Percentiles rank a stretch among this genome's conserved stretches.
phyloP scores from a whole-genome alignment of 2,113 vertebrate genomes.

The Talpa occidentalis region DNA sequence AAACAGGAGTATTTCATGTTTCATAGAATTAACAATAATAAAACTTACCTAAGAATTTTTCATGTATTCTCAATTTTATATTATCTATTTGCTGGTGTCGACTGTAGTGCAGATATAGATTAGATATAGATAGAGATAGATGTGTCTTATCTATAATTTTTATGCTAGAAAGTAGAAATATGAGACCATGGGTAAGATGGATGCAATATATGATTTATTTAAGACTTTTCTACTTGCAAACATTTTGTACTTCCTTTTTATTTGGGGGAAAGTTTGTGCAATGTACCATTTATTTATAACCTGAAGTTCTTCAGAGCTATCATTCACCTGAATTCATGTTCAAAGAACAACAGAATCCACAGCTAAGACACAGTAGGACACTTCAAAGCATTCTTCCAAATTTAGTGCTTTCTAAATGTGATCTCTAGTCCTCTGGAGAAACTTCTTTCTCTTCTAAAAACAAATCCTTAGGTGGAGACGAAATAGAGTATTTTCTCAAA shows the following conservation, averaged over 20 bases:
- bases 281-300: constrained; percentile 54
- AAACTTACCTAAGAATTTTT: neutral
- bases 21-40: neutral
- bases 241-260: constrained; percentile 27
- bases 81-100: neutral
- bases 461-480: neutral
- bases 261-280: constrained; percentile 9
- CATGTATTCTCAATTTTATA: neutral
- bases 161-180: neutral
- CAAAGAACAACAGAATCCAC: constrained; percentile 50
- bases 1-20: neutral
- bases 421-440: constrained; percentile 15
- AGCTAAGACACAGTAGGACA: constrained; percentile 17
- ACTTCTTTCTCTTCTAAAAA: constrained; percentile 30
- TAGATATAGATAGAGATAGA: neutral
- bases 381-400: constrained; percentile 57
- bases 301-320: neutral
- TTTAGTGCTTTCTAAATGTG: constrained; percentile 64
- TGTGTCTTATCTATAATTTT: neutral
- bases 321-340: constrained; percentile 38
- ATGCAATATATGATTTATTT: neutral
- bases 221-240: neutral
- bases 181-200: neutral
- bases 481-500: constrained; percentile 36
- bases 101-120: neutral